Evolutionary conservation across 2,113 vertebrate genomes (phyloP), one percentile per base, ranked within the genome.

Genomic region (Gorilla gorilla): DNA sequence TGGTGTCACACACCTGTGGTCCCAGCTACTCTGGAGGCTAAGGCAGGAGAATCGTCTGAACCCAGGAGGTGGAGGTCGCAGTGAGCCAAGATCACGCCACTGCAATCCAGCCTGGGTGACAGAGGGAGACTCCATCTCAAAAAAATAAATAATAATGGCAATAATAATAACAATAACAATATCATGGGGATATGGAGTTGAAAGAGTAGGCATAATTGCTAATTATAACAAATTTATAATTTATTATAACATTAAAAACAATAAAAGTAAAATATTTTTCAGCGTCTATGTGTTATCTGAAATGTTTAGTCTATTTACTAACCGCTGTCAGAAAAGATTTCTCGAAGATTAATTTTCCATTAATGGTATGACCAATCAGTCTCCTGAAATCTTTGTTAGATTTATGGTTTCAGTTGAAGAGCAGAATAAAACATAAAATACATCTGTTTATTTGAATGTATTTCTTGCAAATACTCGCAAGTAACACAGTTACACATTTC

Each of bases 311-410:
- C 59, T 88, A 30, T 61, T 96, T 79, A 68, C 5, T 66, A 87
- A 52, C 5, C 11, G 82, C 7, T 78, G 14, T 95, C 80, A 76
- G 78, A 73, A 89, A 82, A 66, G 8, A 83, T 73, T 85, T 96
- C 12, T 95, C 45, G 89, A 91, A 90, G 13, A 78, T 38, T 90
- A 86, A 91, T 72, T 72, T 72, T 23, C 16, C 16, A 9, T 73
- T 87, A 93, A 86, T 72, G 88, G 68, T 22, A 79, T 38, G 48
- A 48, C 27, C 30, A 16, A 8, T 89, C n/a, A 85, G 38, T 86
- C 16, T 96, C 89, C 35, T 93, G 72, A 95, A 88, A 93, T 23
- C 16, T 64, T 81, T 92, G 5, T 23, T 59, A 89, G 48, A 95
- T 50, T 84, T 89, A 81, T 13, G 23, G n/a, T 79, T 93, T 79